Evolutionary conservation across 2,797 vertebrate genomes (phyloP).

Genomic region (Pseudochirops corinnae): DNA sequence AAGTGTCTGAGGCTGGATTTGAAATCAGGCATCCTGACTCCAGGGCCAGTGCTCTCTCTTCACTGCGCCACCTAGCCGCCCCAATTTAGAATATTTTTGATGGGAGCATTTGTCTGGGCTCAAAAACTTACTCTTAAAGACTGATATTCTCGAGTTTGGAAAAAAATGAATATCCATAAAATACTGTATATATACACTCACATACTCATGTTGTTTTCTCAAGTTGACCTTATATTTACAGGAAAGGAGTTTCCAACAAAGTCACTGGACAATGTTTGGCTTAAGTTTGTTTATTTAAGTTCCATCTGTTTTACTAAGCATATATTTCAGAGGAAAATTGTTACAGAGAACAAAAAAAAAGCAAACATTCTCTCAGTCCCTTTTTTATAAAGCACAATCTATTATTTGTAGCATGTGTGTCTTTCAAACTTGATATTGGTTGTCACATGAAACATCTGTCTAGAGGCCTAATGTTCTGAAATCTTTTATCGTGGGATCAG

Average conservation of each 20-base stretch:
- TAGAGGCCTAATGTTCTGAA: constrained; percentile 16
- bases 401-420: constrained; percentile 29
- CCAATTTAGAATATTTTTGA: neutral
- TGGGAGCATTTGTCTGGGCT: constrained; percentile 5
- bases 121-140: constrained; percentile 19
- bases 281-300: constrained; percentile 52
- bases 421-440: constrained; percentile 50
- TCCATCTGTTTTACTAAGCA: constrained; percentile 44
- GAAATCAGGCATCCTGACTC: no score
- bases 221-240: constrained; percentile 34
- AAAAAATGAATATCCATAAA: neutral
- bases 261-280: neutral
- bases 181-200: neutral
- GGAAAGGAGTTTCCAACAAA: constrained; percentile 46
- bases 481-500: constrained; percentile 23
- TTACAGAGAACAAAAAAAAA: constrained; percentile 19
- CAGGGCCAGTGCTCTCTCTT: no score
- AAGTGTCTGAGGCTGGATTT: no score
- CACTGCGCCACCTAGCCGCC: no score
- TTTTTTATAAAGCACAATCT: constrained; percentile 39
- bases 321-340: constrained; percentile 55
- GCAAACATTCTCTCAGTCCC: constrained; percentile 33
- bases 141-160: constrained; percentile 22
- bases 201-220: neutral
- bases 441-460: constrained; percentile 20